Evolutionary conservation across 2,113 vertebrate genomes (phyloP), one percentile per base, ranked within the genome.

Genomic region (Chlorodrepanis virens): DNA sequence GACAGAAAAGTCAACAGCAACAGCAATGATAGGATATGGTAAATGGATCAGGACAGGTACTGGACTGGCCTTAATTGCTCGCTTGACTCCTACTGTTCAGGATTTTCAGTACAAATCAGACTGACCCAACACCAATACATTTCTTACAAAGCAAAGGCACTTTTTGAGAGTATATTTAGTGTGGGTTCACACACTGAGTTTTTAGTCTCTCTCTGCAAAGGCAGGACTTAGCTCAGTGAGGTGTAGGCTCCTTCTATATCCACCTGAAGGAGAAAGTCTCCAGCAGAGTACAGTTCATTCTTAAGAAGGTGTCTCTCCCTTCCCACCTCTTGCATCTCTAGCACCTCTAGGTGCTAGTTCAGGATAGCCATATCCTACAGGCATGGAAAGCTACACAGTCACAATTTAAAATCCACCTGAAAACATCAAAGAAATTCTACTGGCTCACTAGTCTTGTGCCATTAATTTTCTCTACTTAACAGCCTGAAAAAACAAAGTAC

Each of bases 21-120:
- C 53, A 33, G 25, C 59, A 61, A 39, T 0, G 1, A 45, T 0
- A 68, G 28, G 8, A 59, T 20, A 37, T 4, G 9, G 25, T 21
- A 80, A 77, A 86, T 23, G 22, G 7, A 57, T 31, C 9, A 27
- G 8, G 11, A 80, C n/a, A 88, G 63, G 24, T 25, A 76, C 0
- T 67, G 9, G 15, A 69, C 6, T 77, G 10, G 5, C 9, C 29
- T 70, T 40, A 60, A 60, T 29, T 52, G 23, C 50, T 72, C 23
- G 4, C 31, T 56, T 75, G 42, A 57, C 23, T 80, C 15, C 50
- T 22, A 31, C 21, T 39, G 59, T 29, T 50, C 21, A 39, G 27
- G 21, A 77, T 74, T 83, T 75, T 67, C 67, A 87, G 13, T 39
- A 78, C 14, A 63, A 60, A 82, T 6, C n/a, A 71, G 59, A 79